Percentiles rank a stretch among this genome's conserved stretches.
Evolutionary conservation across 2,113 vertebrate genomes (phyloP).

Genomic region (Aldabrachelys gigantea): DNA sequence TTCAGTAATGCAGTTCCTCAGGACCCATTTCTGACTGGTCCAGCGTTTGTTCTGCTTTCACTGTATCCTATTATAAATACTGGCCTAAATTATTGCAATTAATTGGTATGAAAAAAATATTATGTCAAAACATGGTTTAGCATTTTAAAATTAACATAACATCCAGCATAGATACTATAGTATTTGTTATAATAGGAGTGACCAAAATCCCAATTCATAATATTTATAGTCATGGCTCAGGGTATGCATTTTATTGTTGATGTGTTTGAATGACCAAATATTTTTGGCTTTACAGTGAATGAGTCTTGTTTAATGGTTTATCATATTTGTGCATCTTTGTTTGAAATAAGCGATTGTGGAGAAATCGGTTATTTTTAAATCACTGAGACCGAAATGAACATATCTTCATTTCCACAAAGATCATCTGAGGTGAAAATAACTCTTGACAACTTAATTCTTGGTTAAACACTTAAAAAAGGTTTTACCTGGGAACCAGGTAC

Average conservation of each 20-base stretch:
- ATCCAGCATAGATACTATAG: not conserved
- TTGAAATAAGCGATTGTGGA: not conserved
- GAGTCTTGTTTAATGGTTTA: not conserved
- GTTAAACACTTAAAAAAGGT: not conserved
- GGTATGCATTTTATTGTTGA: not conserved
- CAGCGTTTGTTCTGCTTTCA: not conserved
- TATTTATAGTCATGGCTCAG: not conserved
- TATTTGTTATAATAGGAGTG: not conserved
- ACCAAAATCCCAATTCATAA: not conserved
- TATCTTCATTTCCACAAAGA: not conserved
- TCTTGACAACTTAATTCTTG: not conserved
- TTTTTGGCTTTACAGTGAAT: slow-evolving; percentile 8
- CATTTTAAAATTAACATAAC: not conserved
- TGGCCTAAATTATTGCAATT: not conserved
- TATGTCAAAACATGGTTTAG: not conserved
- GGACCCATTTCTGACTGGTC: not conserved
- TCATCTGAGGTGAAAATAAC: not conserved
- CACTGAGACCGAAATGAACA: not conserved
- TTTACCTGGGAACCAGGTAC: not conserved
- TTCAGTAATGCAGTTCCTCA: not conserved
- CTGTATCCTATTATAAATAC: not conserved
- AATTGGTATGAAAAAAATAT: not conserved
- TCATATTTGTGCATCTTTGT: not conserved
- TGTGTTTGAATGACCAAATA: not conserved
- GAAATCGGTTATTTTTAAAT: not conserved